Evolutionary conservation across 2,113 vertebrate genomes (phyloP), one percentile per base, ranked within the genome.

Genomic region (Hyperoodon ampullatus): DNA sequence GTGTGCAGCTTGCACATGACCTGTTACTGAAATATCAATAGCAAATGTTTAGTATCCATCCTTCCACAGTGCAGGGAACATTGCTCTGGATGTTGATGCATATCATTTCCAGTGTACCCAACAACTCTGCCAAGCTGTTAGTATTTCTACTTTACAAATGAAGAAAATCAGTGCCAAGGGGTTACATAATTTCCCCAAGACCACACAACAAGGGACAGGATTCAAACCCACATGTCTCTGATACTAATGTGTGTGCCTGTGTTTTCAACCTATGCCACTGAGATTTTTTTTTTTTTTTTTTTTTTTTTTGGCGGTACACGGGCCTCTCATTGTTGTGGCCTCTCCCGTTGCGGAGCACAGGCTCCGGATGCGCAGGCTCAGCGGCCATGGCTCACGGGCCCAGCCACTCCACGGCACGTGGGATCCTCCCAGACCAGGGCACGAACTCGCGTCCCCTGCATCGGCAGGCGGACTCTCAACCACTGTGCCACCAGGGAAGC

Each of bases 171-270:
- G 50, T 91, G 47, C 60, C 12, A 50, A 50, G 21, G 71, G 9
- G 30, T 90, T 94, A 63, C 58, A 11, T 87, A 80, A 96, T 90
- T 94, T 94, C 63, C 24, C 23, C 44, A 88, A 72, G n/a, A 90
- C 47, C 60, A 88, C 42, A 55, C 3, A 88, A 61, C 65, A 88
- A 77, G n/a, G 39, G 58, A 94, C 30, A 75, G 42, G 26, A 90
- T 94, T 94, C 84, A 94, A 60, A 92, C 16, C 24, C 42, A 77
- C 14, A 19, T 61, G 24, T 68, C 21, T 39, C 74, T 94, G 65
- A 93, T 89, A 85, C n/a, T 85, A 70, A 91, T 93, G 77, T 58
- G 21, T 80, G 12, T 35, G 63, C 11, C 39, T 81, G 4, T 92
- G n/a, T 44, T 93, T 95, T 92, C 33, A 68, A 16, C 28, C 19